Conservation (phyloP, 23 tunicate species). For the Corella eumyota region DNA sequence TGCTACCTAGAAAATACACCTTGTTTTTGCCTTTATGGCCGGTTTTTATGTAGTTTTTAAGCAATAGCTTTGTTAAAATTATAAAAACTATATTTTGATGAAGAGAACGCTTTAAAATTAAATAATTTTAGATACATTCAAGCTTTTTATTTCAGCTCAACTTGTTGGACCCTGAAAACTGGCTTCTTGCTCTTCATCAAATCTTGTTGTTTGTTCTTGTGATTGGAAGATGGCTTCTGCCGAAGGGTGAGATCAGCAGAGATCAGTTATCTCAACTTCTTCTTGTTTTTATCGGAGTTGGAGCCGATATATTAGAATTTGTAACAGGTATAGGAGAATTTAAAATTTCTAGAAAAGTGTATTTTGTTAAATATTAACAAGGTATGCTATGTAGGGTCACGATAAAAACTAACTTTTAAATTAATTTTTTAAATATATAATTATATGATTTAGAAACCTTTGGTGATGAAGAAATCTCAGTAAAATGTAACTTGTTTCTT, state of each 20-base stretch:
- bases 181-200: constrained; percentile 88
- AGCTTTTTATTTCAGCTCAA: constrained; percentile 3
- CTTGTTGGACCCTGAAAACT: constrained; percentile 36
- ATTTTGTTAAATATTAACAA: constrained; percentile 2
- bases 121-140: too few species aligned
- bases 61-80: too few species aligned
- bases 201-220: constrained; percentile 89
- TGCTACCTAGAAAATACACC: too few species aligned
- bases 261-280: constrained; percentile 93
- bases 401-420: too few species aligned
- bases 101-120: too few species aligned
- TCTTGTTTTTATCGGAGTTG: constrained; percentile 95
- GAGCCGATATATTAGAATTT: constrained; percentile 98
- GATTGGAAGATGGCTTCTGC: constrained; percentile 92
- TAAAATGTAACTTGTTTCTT: constrained; percentile 35
- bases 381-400: too few species aligned
- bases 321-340: constrained; percentile 48
- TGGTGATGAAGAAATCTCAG: constrained; percentile 33
- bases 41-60: too few species aligned
- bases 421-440: too few species aligned
- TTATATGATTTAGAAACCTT: constrained; percentile 96
- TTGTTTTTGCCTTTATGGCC: too few species aligned
- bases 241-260: constrained; percentile 84
- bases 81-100: too few species aligned
- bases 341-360: background rate